Base-by-base conservation (phyloP, 2,113 vertebrate genomes). In the Sisor rabdophorus region DNA sequence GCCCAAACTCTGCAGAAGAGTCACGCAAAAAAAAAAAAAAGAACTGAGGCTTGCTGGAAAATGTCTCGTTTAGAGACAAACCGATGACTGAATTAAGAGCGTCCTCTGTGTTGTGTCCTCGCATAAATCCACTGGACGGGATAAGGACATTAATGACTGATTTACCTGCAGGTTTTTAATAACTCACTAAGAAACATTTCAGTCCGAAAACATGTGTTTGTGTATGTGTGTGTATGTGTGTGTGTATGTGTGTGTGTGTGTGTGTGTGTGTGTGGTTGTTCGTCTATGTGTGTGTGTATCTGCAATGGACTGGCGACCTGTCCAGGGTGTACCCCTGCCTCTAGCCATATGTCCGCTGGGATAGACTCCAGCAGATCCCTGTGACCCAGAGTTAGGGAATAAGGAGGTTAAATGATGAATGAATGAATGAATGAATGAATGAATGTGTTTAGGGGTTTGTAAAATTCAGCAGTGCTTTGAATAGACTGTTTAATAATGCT, bases 21-120 rank as follows among this genome's bases (percentile, higher is more conserved):
- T 71, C 56, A 70, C 50, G 64, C 76, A 75, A 75, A 52, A 71
- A 47, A 22, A 22, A 58, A 40, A n/a, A n/a, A n/a, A n/a, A n/a
- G n/a, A 30, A 61, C 59, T 69, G 36, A 81, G 50, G 71, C 50
- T 48, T 56, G 58, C 55, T 75, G 22, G 67, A 75, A 78, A 81
- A 73, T 64, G 32, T 50, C 48, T 52, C 40, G 22, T 74, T 69
- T 47, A 53, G 36, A 56, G 61, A 73, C 28, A 50, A 17, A 50
- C 56, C n/a, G n/a, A n/a, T n/a, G n/a, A n/a, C n/a, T n/a, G 71
- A 16, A 64, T 30, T 15, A 75, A 36, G 52, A 55, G 32, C 70
- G 16, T 72, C 32, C 8, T 56, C 9, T 40, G 7, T 54, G 56
- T 16, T 28, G 24, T 52, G 65, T 68, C 32, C 24, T 50, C 40